phyloP scores from a whole-genome alignment of 2,888 invertebrate genomes.

The Lepeophtheirus nordmannii region DNA sequence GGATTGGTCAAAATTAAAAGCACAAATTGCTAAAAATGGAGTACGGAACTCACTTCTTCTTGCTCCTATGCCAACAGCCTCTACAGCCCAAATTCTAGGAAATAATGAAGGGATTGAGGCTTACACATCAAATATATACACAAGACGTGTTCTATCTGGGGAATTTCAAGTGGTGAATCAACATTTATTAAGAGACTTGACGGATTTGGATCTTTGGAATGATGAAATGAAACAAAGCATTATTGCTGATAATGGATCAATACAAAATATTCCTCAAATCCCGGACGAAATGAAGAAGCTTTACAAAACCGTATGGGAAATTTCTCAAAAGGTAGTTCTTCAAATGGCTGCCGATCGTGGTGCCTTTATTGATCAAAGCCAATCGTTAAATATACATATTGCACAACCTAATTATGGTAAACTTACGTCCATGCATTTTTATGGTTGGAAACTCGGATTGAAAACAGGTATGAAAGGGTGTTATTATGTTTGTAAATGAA shows the following conservation, averaged over 20 bases:
- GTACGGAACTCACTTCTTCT: conserved; percentile 78
- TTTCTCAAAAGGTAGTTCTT: conserved; percentile 75
- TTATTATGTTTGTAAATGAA: no score
- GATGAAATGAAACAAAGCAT: conserved; percentile 88
- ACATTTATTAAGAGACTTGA: conserved; percentile 79
- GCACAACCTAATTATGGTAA: conserved; percentile 84
- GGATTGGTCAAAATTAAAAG: conserved; percentile 71
- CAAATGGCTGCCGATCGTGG: conserved; percentile 96
- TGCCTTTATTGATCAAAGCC: conserved; percentile 95
- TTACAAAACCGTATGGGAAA: conserved; percentile 96
- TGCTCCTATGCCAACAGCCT: conserved; percentile 98
- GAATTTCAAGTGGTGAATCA: conserved; percentile 90
- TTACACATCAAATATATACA: conserved; percentile 93
- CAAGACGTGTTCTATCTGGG: conserved; percentile 71
- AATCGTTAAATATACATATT: conserved; percentile 92
- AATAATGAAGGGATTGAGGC: conserved; percentile 98
- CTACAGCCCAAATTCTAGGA: conserved; percentile 95
- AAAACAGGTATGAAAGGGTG: conserved; percentile 15
- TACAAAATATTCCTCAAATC: conserved; percentile 51
- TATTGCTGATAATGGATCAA: conserved; percentile 76
- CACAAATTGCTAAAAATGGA: conserved; percentile 70
- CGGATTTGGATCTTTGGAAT: conserved; percentile 78
- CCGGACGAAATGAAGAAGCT: conserved; percentile 67
- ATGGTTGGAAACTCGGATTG: conserved; percentile 71
- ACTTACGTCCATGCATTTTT: conserved; percentile 94